Evolutionary conservation across 2,888 invertebrate genomes (phyloP), one percentile per base, ranked within the genome.

Genomic region (Alentia gelatinosa): DNA sequence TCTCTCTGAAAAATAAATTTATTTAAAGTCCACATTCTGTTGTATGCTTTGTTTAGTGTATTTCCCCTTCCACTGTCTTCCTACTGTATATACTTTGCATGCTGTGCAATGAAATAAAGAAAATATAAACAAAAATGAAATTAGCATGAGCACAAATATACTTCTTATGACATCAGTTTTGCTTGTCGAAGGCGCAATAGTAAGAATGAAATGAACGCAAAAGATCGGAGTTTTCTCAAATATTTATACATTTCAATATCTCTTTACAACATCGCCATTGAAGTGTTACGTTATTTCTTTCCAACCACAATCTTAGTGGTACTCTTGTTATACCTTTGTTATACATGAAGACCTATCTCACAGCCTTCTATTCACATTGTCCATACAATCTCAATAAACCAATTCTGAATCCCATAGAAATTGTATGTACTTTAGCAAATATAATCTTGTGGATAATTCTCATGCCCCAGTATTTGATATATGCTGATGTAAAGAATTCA

Each of bases 391-490:
- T 68, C 68, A 68, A 68, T 68, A 68, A 30, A 68, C n/a, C 68
- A 68, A 68, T 68, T 30, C 68, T 68, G 30, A 68, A 68, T 68
- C 68, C 68, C 26, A 68, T 68, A 68, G 33, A 68, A 68, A 68
- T 68, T 30, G 68, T 68, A 19, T 30, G 26, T 9, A 56, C 56
- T 68, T 30, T 30, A 68, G 68, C 30, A 30, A 68, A 68, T 68
- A 68, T 68, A 68, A 68, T 68, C 68, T 47, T 68, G 33, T 68
- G 12, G 26, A 30, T 68, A 68, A 68, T 68, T 68, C 68, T 68
- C 68, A 68, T 68, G 68, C 68, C 68, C 68, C 33, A 30, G 12
- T 68, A 26, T n/a, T 26, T 26, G 33, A 68, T 68, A 68, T 68
- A 3, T 68, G 33, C 68, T 12, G 26, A 68, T 7, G 9, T 47